Evolutionary conservation across 2,113 vertebrate genomes (phyloP), one percentile per base, ranked within the genome.

Genomic region (Prietella phreatophila): DNA sequence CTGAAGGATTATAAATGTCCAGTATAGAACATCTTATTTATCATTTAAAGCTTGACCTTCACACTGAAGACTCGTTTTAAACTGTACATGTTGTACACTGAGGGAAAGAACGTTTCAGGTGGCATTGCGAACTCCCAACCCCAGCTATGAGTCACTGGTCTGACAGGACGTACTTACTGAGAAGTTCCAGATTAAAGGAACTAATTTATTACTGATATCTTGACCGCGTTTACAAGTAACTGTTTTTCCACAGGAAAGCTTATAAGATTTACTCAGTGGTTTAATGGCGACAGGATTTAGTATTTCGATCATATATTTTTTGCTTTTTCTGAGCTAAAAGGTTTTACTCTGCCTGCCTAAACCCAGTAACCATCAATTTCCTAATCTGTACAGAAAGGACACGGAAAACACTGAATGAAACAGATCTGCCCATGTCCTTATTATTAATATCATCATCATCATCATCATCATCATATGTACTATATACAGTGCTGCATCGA

Each of bases 11-110:
- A 80, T 55, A 80, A 33, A 80, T 80, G 76, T 33, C 27, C 50
- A 19, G 27, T 53, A 55, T 30, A 53, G 50, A 55, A 55, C 27
- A 19, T 55, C 10, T 80, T 79, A 79, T 15, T 55, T 42, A 42
- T 39, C 25, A 61, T 42, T 61, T 25, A 22, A 82, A 42, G 56
- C 39, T 39, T 82, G 80, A 82, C 80, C 80, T 79, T 79, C 76
- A 55, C n/a, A 53, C 76, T 53, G 13, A 79, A 79, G 22, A 47
- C 53, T 81, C n/a, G 15, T 20, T 80, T 56, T 81, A 33, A 82
- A 60, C 30, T 39, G 19, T 36, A 25, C 30, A 81, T 60, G n/a
- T 60, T 60, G 56, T 82, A 61, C 33, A 60, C 20, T 39, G 2
- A 15, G 2, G 4, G 19, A 82, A 82, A 36, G 20, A n/a, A n/a